Conservation (phyloP, 2,888 invertebrate genomes). For the Cataglyphis cursor region DNA sequence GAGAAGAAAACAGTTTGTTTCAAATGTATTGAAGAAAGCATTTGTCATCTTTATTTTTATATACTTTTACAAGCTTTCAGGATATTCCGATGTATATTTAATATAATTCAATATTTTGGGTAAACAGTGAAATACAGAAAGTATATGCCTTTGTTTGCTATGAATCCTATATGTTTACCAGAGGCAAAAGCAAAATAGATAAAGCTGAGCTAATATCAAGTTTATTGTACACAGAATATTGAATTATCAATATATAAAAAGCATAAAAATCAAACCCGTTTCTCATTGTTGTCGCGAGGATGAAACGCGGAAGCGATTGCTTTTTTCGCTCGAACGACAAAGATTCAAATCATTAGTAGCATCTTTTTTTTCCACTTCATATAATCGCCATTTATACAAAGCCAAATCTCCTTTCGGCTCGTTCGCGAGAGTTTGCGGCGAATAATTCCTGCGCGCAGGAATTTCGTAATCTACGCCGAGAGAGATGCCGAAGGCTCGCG, state of each 20-base stretch:
- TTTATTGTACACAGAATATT: background rate
- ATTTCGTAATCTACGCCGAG: conserved; percentile 68
- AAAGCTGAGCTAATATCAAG: background rate
- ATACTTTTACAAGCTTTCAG: background rate
- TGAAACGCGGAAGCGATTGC: background rate
- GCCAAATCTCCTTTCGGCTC: conserved; percentile 18
- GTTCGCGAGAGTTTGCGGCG: conserved; percentile 29
- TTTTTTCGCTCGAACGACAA: background rate
- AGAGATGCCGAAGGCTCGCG: conserved; percentile 37
- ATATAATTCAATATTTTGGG: conserved; percentile 16
- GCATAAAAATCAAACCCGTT: background rate
- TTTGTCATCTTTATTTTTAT: background rate
- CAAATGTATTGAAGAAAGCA: background rate
- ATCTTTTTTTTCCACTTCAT: conserved; percentile 5
- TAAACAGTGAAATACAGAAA: conserved; percentile 1
- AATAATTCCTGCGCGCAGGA: conserved; percentile 63
- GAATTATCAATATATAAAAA: background rate
- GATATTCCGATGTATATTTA: background rate
- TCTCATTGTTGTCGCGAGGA: background rate
- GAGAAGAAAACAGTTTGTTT: background rate
- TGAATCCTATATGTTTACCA: conserved; percentile 8
- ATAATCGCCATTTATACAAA: conserved; percentile 35
- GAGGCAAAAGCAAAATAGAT: conserved; percentile 29
- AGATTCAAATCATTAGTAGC: background rate
- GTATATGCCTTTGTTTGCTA: background rate